phyloP scores from a whole-genome alignment of 2,113 vertebrate genomes.

The Pollachius pollachius region DNA sequence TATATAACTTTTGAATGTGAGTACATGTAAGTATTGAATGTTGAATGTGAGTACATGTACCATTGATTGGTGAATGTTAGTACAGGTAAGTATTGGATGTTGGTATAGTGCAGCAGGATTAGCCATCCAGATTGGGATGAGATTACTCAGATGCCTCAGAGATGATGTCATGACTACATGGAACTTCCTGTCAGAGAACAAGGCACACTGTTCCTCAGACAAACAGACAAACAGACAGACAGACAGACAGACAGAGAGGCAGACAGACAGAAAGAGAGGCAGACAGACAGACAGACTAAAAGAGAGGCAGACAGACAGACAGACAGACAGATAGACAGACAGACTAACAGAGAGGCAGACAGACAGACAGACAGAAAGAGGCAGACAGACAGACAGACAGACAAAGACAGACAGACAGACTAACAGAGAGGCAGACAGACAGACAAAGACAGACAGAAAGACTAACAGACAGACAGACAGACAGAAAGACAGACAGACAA shows the following conservation, averaged over 20 bases:
- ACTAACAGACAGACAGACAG: too few relatives aligned
- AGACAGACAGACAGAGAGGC: constrained; percentile 27
- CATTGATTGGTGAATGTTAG: too few relatives aligned
- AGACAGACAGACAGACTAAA: not conserved
- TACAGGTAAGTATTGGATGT: too few relatives aligned
- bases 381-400: too few relatives aligned
- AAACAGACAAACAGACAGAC: constrained; percentile 5
- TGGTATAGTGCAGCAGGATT: constrained; percentile 17
- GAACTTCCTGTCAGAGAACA: constrained; percentile 53
- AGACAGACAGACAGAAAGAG: too few relatives aligned
- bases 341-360: too few relatives aligned
- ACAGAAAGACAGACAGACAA: constrained; percentile 22
- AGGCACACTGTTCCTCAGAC: constrained; percentile 49
- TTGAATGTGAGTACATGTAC: too few relatives aligned
- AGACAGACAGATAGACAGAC: constrained; percentile 6
- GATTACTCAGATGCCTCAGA: constrained; percentile 35
- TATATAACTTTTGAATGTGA: too few relatives aligned
- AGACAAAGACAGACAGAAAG: too few relatives aligned
- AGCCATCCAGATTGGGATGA: constrained; percentile 23
- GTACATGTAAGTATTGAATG: too few relatives aligned
- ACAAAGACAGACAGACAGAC: too few relatives aligned
- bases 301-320: constrained; percentile 7
- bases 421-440: too few relatives aligned
- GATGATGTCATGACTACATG: constrained; percentile 47
- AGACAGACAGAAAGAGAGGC: not conserved